A percentile compares a stretch with the other conserved stretches of the same genome.
Evolutionary conservation across 2,797 vertebrate species (phyloP).

Genomic region (Bucorvus abyssinicus): DNA sequence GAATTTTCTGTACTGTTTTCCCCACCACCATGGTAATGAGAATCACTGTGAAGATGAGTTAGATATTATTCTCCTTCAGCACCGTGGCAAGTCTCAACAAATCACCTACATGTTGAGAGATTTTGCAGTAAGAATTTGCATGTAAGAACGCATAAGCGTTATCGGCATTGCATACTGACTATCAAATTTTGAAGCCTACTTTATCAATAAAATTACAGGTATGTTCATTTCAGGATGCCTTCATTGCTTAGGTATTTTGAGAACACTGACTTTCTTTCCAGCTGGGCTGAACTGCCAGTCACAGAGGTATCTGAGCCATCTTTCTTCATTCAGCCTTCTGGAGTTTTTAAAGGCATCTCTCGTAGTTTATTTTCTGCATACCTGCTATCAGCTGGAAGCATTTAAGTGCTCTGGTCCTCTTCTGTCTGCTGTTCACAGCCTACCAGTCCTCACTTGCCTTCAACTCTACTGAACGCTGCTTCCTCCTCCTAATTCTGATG

Average conservation of each 20-base stretch:
- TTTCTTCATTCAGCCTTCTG: neutral
- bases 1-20: neutral
- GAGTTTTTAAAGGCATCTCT: neutral
- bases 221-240: neutral
- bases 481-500: neutral
- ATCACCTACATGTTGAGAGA: neutral
- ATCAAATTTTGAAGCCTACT: neutral
- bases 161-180: neutral
- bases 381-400: neutral
- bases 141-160: neutral
- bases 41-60: neutral
- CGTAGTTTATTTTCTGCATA: neutral
- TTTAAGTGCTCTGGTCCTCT: neutral
- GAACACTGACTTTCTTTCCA: neutral
- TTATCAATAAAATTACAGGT: neutral
- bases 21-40: neutral
- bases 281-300: neutral
- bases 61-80: neutral
- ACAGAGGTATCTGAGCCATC: neutral
- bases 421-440: neutral
- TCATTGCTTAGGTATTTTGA: neutral
- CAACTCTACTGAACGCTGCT: neutral
- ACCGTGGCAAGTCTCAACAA: neutral
- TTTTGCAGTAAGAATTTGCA: neutral
- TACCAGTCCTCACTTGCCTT: neutral